Base-by-base conservation (phyloP, 2,113 vertebrate genomes). In the Columba janthina region DNA sequence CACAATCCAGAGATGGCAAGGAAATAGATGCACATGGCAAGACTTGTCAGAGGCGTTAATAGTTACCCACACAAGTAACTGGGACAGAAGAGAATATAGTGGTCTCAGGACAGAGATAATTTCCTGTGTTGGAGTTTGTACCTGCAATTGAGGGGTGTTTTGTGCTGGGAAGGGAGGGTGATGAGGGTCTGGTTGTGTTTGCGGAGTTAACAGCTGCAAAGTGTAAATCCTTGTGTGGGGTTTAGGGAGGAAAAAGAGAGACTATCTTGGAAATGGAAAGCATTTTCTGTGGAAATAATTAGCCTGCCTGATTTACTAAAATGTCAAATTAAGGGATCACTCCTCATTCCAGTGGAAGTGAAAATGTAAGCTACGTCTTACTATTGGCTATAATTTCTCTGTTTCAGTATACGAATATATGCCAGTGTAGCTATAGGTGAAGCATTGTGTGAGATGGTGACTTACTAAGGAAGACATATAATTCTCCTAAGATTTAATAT, bases 111-210 rank as follows among this genome's bases (percentile, higher is more conserved):
- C 12, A 70, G 25, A 69, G 17, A 79, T 74, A 83, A 60, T 69
- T 28, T 76, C 32, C 11, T n/a, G 7, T 46, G 5, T 3, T 20
- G 29, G 24, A 44, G 3, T 66, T 80, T 38, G 28, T 15, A 24
- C 1, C 11, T 38, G 48, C 6, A 11, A 24, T 5, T 0, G 2
- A 54, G 14, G 3, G 5, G 2, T 40, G 11, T 5, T 34, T 87
- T 73, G 11, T 75, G 25, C 20, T 75, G 26, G 15, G 21, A 17
- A 29, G 9, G 12, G n/a, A 62, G 61, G 4, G 8, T 25, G 38
- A 2, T 58, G 36, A 73, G 24, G 32, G 19, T 14, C n/a, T 48
- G 48, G 1, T 9, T 71, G 11, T 34, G 10, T 81, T 89, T 38
- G 38, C 32, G 34, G 34, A 51, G 15, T 70, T 56, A n/a, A n/a